Base-by-base conservation (phyloP, 2,113 vertebrate genomes). In the Aix galericulata region DNA sequence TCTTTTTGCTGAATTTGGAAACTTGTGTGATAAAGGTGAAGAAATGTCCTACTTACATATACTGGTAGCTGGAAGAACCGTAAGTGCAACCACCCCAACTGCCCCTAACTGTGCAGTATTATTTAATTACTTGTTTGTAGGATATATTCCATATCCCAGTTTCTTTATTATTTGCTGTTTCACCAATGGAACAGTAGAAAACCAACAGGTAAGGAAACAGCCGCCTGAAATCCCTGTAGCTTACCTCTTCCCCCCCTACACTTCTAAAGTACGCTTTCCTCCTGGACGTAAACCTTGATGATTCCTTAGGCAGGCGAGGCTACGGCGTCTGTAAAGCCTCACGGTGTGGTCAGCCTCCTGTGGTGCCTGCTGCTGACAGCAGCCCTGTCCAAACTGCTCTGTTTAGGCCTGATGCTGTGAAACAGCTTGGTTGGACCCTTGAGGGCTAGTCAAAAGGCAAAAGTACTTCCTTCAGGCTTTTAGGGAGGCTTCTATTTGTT, bases 141-240 rank as follows among this genome's bases (percentile, higher is more conserved):
- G 25, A 31, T 56, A 56, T 27, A 56, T 31, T 56, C 27, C 6
- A 10, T 31, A 56, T 17, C 53, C 27, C 17, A 56, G 53, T 17
- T 56, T 10, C 53, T 56, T 3, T 27, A 14, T 56, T 31, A 17
- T 31, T 56, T 15, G 17, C 16, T 31, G 14, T 31, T 56, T 14
- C 2, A 44, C 34, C 53, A 74, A 42, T 1, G 2, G n/a, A 55
- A 72, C 8, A 63, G 7, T 4, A 40, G 14, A 34, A 91, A 79
- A 68, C 23, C 8, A 9, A 7, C 1, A 3, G 21, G 13, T 2
- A 0, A 55, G 6, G 8, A 32, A 40, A 34, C 48, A 60, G 8
- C 8, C 14, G 23, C 25, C 36, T 2, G 11, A 58, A 93, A 59
- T 32, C 17, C 2, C 16, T 34, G 4, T 15, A 58, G 11, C 29